Conservation (phyloP, 2,113 vertebrate genomes). For the human region GRCh38 chr16:83177001-83177500, state of each 20-base stretch:
- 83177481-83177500: background rate
- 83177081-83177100: background rate
- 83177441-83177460: background rate
- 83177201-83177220: background rate
- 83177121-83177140: background rate
- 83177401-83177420: background rate
- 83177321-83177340: background rate
- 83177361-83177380: background rate
- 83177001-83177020: background rate
- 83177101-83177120: background rate
- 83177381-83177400: background rate
- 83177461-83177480: background rate
- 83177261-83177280: background rate
- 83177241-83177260: background rate
- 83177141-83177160: background rate
- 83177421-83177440: background rate
- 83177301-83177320: background rate
- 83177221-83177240: background rate
- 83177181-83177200: background rate
- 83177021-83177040: background rate
- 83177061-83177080: background rate
- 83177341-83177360: background rate
- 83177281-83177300: background rate
- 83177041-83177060: background rate
- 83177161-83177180: background rate